Evolutionary conservation across 2,888 invertebrate genomes (phyloP), one percentile per base, ranked within the genome.

Genomic region (Dorcus parallelipipedus): DNA sequence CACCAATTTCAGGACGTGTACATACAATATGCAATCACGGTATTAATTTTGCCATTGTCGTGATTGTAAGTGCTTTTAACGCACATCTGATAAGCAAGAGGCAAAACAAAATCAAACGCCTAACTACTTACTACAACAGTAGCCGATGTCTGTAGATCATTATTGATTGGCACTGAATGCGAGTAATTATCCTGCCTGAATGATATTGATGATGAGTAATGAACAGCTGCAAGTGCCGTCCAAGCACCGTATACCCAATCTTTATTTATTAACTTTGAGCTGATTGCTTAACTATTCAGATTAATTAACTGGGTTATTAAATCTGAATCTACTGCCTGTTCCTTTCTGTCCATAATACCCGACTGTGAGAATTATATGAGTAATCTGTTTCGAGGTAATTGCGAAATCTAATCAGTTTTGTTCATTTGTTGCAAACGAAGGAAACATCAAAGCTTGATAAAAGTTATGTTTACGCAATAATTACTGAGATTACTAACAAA

Each of bases 141-240:
- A 45, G 45, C 45, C 23, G 45, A 23, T 23, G 45, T 20, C 45
- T 45, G 45, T 45, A 45, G 9, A 20, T 45, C 23, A 45, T 45
- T 64, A 67, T 67, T 67, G 65, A 67, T 67, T 63, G 60, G 59
- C 50, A 61, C 62, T 64, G 65, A 66, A 66, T 65, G 62, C 53
- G 58, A 64, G 63, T 66, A 66, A 66, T 67, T 65, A 67, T 64
- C 60, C 55, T 57, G 54, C 56, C 26, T 64, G 64, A 65, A 63
- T 65, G 63, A 64, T 65, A 66, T 61, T 67, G 64, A 65, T 67
- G 64, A 66, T 63, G 66, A 62, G 54, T 62, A 64, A 65, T 67
- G 64, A 64, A 62, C 61, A 59, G 45, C 17, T 45, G 45, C 23
- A 45, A 20, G 9, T 45, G 23, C 45, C 14, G 14, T 17, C 23